A percentile compares a stretch with the other conserved stretches of the same genome.
These are phyloP conservation scores for Lepeophtheirus nordmannii DNA, from an alignment of 2,888 invertebrate species.

Conservation along the genomic window DNA sequence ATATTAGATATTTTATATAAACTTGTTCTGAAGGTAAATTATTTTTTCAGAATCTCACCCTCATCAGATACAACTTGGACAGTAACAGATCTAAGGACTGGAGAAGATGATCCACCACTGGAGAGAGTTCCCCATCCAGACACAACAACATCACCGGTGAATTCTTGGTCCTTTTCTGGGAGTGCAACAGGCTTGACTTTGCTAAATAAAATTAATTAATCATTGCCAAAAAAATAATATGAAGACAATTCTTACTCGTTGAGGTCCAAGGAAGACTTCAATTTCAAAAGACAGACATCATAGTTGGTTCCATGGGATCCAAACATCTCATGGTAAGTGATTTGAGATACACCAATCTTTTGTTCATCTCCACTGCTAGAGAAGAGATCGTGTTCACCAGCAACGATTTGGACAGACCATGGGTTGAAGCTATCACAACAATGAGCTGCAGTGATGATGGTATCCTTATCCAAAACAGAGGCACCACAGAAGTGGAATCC, in stretches of 20 bases:
- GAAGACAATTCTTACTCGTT: constrained; percentile 24
- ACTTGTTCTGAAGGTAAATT: too few relatives aligned
- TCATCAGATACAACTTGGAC: constrained; percentile 25
- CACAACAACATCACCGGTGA: constrained; percentile 19
- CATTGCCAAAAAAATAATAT: too few relatives aligned
- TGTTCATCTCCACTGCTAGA: constrained; percentile 8
- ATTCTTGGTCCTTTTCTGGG: constrained; percentile 23
- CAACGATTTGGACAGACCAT: neutral
- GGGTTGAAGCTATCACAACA: neutral
- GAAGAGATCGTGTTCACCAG: constrained; percentile 15
- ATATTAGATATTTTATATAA: neutral
- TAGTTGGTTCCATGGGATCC: constrained; percentile 46
- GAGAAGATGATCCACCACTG: constrained; percentile 24
- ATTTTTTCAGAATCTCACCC: neutral
- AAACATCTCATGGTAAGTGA: constrained; percentile 52
- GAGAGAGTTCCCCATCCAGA: constrained; percentile 27
- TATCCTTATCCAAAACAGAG: neutral
- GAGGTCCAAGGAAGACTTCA: constrained; percentile 34
- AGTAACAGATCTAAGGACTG: constrained; percentile 24
- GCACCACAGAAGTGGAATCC: constrained; percentile 20
- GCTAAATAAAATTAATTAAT: neutral
- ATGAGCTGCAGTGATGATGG: constrained; percentile 18
- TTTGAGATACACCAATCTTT: constrained; percentile 30
- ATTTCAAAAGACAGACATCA: constrained; percentile 59
- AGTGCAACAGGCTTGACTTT: constrained; percentile 23